Percentiles rank a stretch among this genome's conserved stretches.
phyloP scores from a whole-genome alignment of 2,888 invertebrate species.

The Spodoptera exigua region DNA sequence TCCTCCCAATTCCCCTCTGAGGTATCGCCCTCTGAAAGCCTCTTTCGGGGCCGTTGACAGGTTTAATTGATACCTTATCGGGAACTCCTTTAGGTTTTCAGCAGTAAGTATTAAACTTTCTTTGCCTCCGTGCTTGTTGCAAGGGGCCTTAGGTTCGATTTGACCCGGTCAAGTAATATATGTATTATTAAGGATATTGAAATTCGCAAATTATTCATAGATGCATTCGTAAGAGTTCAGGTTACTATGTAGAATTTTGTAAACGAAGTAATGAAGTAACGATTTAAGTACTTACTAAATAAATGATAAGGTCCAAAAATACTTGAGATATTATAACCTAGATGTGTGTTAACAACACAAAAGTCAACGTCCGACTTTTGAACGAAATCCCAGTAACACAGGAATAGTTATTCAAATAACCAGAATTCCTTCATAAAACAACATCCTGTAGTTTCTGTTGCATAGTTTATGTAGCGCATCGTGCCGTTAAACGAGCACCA shows the following conservation, averaged over 20 bases:
- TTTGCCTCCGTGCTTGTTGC: too few relatives aligned
- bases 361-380: slow-evolving; percentile 21
- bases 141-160: too few relatives aligned
- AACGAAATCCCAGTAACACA: slow-evolving; percentile 31
- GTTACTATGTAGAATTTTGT: too few relatives aligned
- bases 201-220: too few relatives aligned
- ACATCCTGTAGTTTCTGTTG: slow-evolving; percentile 34
- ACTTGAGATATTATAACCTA: too few relatives aligned
- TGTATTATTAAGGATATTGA: too few relatives aligned
- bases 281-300: too few relatives aligned
- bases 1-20: slow-evolving; percentile 22
- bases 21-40: slow-evolving; percentile 30
- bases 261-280: too few relatives aligned
- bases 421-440: slow-evolving; percentile 44
- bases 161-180: too few relatives aligned
- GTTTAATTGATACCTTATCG: slow-evolving; percentile 70
- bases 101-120: too few relatives aligned
- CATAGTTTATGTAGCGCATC: slow-evolving; percentile 49
- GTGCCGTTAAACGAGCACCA: slow-evolving; percentile 45
- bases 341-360: not conserved
- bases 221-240: slow-evolving; percentile 1
- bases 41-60: slow-evolving; percentile 58
- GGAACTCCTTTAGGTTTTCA: not conserved
- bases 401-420: slow-evolving; percentile 43
- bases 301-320: too few relatives aligned